These are phyloP conservation scores for Spilogale gracilis DNA, from an alignment of 2,113 vertebrate genomes.

Conservation along the genomic window DNA sequence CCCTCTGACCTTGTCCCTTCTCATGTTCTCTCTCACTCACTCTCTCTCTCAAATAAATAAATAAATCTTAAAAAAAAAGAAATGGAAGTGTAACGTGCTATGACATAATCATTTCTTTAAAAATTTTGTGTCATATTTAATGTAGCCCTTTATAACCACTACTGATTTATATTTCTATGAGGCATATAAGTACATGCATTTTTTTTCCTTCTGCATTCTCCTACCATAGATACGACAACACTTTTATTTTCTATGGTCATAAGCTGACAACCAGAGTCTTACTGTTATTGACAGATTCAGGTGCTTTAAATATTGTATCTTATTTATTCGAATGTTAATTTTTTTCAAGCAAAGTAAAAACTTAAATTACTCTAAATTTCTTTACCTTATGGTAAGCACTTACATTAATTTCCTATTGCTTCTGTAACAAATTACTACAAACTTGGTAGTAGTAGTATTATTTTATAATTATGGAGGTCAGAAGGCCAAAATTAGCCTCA, in stretches of 20 bases:
- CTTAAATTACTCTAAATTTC: not conserved
- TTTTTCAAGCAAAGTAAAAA: constrained; percentile 15
- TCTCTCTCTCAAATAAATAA: too few species aligned
- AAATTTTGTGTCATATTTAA: constrained; percentile 1
- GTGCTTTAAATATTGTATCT: constrained; percentile 4
- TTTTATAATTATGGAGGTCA: not conserved
- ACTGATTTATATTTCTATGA: not conserved
- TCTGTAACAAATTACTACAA: not conserved
- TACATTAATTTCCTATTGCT: not conserved
- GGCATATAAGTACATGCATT: not conserved
- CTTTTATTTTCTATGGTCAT: constrained; percentile 14
- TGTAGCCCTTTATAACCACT: not conserved
- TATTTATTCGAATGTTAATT: constrained; percentile 23
- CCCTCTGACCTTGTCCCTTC: too few species aligned
- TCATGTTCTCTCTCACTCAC: too few species aligned
- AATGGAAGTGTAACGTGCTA: not conserved
- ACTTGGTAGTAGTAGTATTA: not conserved
- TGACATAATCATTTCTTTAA: not conserved
- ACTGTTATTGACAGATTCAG: constrained; percentile 34
- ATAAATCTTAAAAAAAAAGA: not conserved
- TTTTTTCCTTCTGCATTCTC: constrained; percentile 31
- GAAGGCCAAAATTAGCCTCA: constrained; percentile 10
- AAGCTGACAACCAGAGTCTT: not conserved
- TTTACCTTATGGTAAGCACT: not conserved
- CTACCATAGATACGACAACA: not conserved